phyloP scores from a whole-genome alignment of 2,113 vertebrate species.

The Psittacus erithacus region DNA sequence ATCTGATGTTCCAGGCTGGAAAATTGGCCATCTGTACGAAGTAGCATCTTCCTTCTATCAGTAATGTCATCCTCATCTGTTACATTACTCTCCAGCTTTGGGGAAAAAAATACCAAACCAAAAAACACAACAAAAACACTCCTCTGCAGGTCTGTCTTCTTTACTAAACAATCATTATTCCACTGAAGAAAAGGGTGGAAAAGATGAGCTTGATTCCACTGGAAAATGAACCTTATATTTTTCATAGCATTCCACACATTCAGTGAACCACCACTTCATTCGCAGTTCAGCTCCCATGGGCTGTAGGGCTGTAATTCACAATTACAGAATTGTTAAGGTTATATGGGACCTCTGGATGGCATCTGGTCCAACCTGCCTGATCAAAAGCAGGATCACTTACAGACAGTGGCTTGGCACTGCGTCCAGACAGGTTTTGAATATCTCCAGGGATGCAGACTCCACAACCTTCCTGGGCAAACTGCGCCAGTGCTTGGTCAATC shows the following conservation, averaged over 20 bases:
- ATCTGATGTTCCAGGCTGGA: neutral
- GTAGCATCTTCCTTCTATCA: neutral
- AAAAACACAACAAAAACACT: neutral
- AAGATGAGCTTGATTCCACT: neutral
- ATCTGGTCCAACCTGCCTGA: neutral
- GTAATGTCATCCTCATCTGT: neutral
- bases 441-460: neutral
- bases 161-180: neutral
- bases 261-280: neutral
- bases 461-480: neutral
- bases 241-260: neutral
- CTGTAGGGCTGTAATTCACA: neutral
- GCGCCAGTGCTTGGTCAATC: rapidly evolving
- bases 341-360: neutral
- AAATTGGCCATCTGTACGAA: neutral
- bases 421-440: neutral
- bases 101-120: neutral
- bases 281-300: neutral
- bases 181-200: neutral
- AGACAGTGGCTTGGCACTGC: neutral
- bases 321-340: neutral
- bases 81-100: neutral
- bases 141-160: neutral
- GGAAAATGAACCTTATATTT: neutral
- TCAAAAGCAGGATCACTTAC: neutral